These are phyloP conservation scores for Euclidia mi DNA, from an alignment of 2,888 invertebrate species.

Conservation along the genomic window DNA sequence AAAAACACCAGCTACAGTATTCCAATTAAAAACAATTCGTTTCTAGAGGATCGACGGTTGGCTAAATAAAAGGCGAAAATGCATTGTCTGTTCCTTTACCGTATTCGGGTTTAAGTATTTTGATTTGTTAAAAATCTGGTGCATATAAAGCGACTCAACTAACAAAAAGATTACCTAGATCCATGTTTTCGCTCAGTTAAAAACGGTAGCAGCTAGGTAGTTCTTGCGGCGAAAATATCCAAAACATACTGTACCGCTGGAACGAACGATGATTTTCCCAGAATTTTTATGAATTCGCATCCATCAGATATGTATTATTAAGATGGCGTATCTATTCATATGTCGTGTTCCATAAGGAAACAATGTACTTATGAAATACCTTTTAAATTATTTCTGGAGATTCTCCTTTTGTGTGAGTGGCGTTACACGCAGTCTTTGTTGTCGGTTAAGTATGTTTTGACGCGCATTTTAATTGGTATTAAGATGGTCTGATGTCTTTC, in stretches of 20 bases:
- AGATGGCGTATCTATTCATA: conserved; percentile 33
- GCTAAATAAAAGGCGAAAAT: no score
- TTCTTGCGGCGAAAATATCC: background rate
- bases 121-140: no score
- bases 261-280: conserved; percentile 36
- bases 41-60: no score
- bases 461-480: conserved; percentile 35
- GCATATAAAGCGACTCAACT: no score
- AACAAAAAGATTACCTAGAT: no score
- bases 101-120: no score
- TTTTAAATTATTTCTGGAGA: conserved; percentile 50
- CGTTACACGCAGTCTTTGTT: conserved; percentile 39
- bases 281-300: conserved; percentile 28
- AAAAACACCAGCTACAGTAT: no score
- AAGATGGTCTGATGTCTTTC: conserved; percentile 2
- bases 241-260: conserved; percentile 6
- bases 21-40: no score
- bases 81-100: no score
- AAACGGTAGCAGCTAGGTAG: no score
- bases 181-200: no score
- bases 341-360: conserved; percentile 48
- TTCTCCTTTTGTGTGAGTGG: conserved; percentile 38
- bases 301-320: conserved; percentile 54
- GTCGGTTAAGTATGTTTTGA: conserved; percentile 42
- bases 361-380: conserved; percentile 58